Conservation (phyloP, 2,888 invertebrate species). For the Mythimna impura region DNA sequence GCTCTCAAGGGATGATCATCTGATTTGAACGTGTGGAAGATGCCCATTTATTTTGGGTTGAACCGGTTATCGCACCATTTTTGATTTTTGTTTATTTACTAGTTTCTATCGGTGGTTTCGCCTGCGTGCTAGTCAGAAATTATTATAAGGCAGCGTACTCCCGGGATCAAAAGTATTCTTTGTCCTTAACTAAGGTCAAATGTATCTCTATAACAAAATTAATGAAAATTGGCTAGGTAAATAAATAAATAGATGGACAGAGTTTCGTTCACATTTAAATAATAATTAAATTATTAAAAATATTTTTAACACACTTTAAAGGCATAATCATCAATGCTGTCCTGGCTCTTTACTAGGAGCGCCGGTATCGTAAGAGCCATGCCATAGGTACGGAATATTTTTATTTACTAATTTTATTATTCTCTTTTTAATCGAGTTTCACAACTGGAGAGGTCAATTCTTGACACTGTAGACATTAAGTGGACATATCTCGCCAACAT, state of each 20-base stretch:
- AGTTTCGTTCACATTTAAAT: no score
- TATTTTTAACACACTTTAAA: not conserved
- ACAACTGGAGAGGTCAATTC: not conserved
- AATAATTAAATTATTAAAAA: no score
- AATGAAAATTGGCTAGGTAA: no score
- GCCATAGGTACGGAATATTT: no score
- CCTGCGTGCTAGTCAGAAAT: not conserved
- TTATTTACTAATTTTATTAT: no score
- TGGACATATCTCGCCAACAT: not conserved
- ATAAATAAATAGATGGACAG: no score
- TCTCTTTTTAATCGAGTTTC: no score
- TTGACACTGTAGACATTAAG: not conserved
- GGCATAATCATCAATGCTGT: not conserved
- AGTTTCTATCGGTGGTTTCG: not conserved
- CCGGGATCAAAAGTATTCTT: no score
- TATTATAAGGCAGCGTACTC: no score
- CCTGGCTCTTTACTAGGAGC: not conserved
- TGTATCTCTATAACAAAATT: no score
- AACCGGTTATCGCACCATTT: not conserved
- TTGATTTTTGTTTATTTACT: not conserved
- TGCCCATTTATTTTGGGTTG: slow-evolving; percentile 22
- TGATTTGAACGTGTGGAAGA: slow-evolving; percentile 27
- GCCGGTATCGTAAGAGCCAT: not conserved
- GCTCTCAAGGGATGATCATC: slow-evolving; percentile 14
- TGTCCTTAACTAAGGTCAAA: no score